Evolutionary conservation across 2,888 invertebrate species (phyloP).

Genomic region (Ormyrus nitidulus): DNA sequence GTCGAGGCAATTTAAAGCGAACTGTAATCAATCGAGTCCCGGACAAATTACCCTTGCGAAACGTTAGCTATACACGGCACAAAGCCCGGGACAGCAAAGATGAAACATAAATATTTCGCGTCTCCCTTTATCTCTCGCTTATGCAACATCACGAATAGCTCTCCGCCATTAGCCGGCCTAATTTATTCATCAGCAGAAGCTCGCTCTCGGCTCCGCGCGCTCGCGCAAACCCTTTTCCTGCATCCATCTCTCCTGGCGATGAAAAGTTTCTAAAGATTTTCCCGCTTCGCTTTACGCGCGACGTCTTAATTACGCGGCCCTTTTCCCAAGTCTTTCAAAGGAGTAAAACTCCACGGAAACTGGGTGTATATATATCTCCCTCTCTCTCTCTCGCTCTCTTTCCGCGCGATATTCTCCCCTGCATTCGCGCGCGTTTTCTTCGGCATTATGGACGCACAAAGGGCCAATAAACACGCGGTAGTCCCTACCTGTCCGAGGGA

Average conservation of each 20-base stretch:
- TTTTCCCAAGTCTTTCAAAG: slow-evolving; percentile 21
- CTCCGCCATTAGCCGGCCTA: slow-evolving; percentile 71
- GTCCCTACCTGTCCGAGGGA: slow-evolving; percentile 53
- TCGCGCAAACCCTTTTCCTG: slow-evolving; percentile 67
- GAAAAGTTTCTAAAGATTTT: slow-evolving; percentile 73
- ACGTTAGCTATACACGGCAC: background rate
- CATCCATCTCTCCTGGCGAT: slow-evolving; percentile 68
- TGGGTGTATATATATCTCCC: background rate
- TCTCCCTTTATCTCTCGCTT: slow-evolving; percentile 59
- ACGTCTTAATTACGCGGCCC: slow-evolving; percentile 69
- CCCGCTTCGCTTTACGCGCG: slow-evolving; percentile 49
- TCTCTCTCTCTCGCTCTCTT: slow-evolving; percentile 30
- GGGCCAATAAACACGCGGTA: slow-evolving; percentile 63
- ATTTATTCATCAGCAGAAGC: slow-evolving; percentile 73
- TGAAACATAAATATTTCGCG: slow-evolving; percentile 55
- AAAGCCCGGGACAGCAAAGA: background rate
- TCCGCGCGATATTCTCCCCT: slow-evolving; percentile 29
- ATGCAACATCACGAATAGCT: slow-evolving; percentile 58
- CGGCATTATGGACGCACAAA: slow-evolving; percentile 61
- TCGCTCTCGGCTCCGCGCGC: slow-evolving; percentile 32
- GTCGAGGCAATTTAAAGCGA: background rate
- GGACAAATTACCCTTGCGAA: slow-evolving; percentile 26
- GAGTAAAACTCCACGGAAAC: slow-evolving; percentile 13
- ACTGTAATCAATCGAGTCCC: slow-evolving; percentile 21
- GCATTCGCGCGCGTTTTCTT: slow-evolving; percentile 49